Evolutionary conservation across 1,140 invertebrate genomes (phyloP), one percentile per base, ranked within the genome.

Genomic region (Cryptotermes secundus): DNA sequence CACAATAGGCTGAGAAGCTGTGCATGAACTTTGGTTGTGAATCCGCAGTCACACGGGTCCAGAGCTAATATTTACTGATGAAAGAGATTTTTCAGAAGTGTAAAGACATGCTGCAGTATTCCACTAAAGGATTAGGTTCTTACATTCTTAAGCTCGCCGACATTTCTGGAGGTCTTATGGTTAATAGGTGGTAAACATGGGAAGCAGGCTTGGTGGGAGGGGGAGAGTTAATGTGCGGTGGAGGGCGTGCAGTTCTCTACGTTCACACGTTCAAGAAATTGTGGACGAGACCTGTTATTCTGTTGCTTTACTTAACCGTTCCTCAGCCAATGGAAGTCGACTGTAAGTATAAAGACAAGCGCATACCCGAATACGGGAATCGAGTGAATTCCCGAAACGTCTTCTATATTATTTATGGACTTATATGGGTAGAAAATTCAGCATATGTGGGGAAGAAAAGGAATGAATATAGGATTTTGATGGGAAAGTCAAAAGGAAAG

Each of bases 141-240:
- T 72, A 72, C n/a, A 72, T 72, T 72, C 59, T 72, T 72, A 72
- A 19, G 45, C 14, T 22, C 45, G 22, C 4, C 45, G 45, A 49
- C 45, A 49, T 49, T 49, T 49, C 45, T 49, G 45, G 19, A 49
- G 19, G 45, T 49, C 45, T 22, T 19, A 49, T 72, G n/a, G 59
- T 72, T 72, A 72, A 72, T 72, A 72, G 59, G 59, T 72, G n/a
- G 59, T 72, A 72, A 72, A 72, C 59, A 72, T 31, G 59, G n/a
- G 26, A 72, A 72, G 45, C 45, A 49, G 6, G 16, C 45, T 12
- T 3, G 38, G 38, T 4, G 38, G 38, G 38, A 12, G 38, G 38
- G 38, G 19, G 16, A 19, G 45, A 3, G 16, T 49, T 22, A 49
- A 22, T 22, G 45, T 49, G 45, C 0, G 45, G 22, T 49, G 45